A percentile compares a stretch with the other conserved stretches of the same genome.
Conservation (phyloP, 2,113 vertebrate genomes). For the Desmodus rotundus region DNA sequence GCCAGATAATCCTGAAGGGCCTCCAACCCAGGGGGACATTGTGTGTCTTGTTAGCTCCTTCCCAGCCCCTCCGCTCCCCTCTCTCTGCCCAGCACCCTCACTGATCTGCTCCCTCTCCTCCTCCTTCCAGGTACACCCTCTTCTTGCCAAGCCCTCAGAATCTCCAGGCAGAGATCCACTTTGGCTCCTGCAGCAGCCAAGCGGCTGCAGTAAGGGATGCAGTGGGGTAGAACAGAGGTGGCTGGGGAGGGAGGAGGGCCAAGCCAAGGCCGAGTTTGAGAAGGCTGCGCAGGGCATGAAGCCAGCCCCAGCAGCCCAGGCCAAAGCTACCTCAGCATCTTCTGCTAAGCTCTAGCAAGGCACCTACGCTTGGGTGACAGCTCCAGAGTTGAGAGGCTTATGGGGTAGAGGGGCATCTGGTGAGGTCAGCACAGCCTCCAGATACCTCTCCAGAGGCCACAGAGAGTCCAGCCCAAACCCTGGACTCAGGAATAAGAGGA, state of each 20-base stretch:
- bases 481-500: not conserved
- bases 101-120: not conserved
- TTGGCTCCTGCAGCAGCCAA: not conserved
- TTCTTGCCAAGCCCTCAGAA: not conserved
- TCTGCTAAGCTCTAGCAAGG: slow-evolving; percentile 43
- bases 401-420: not conserved
- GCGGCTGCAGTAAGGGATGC: not conserved
- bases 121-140: not conserved
- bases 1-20: not conserved
- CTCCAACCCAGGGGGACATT: not conserved
- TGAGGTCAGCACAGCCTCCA: slow-evolving; percentile 48
- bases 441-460: slow-evolving; percentile 1
- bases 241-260: not conserved
- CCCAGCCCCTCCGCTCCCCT: not conserved
- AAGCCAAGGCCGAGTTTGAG: slow-evolving; percentile 22
- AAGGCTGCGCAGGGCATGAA: slow-evolving; percentile 27
- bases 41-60: not conserved
- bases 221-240: not conserved
- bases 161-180: slow-evolving; percentile 19
- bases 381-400: not conserved
- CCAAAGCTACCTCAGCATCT: slow-evolving; percentile 70
- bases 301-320: slow-evolving; percentile 15
- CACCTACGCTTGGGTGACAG: not conserved
- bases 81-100: not conserved
- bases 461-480: not conserved